phyloP scores from a whole-genome alignment of 2,888 invertebrate genomes.

The Megastigmus dorsalis region DNA sequence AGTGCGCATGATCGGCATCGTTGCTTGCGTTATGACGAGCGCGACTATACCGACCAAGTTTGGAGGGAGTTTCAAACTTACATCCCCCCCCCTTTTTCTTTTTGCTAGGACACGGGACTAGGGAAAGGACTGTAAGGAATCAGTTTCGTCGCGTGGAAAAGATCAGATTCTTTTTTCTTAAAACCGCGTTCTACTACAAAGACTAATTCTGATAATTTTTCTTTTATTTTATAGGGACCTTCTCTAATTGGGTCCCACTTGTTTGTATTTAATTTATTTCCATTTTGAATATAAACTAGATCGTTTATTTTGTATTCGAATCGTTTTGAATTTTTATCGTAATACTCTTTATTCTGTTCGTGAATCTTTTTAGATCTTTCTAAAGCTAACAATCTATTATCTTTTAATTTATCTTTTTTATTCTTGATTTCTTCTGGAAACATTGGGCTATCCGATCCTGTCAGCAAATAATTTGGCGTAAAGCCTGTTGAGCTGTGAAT shows the following conservation, averaged over 20 bases:
- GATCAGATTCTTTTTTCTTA: too few species aligned
- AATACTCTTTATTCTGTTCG: conserved; percentile 53
- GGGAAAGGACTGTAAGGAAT: too few species aligned
- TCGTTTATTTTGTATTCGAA: conserved; percentile 49
- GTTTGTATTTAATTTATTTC: too few species aligned
- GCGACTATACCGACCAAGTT: too few species aligned
- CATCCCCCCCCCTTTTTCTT: too few species aligned
- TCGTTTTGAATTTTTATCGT: conserved; percentile 42
- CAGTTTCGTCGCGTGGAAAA: too few species aligned
- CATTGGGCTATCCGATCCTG: conserved; percentile 53
- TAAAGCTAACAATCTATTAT: conserved; percentile 58
- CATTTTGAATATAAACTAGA: conserved; percentile 54
- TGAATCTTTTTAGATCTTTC: conserved; percentile 54
- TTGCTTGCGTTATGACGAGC: too few species aligned
- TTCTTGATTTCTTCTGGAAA: conserved; percentile 53
- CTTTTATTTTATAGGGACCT: conserved; percentile 52
- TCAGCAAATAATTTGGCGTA: conserved; percentile 58
- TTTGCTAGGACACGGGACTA: too few species aligned
- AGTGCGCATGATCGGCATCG: too few species aligned
- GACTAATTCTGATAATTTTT: conserved; percentile 44
- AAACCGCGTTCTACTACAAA: too few species aligned
- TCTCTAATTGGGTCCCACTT: conserved; percentile 50
- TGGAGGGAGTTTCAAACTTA: too few species aligned
- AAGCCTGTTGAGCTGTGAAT: conserved; percentile 58
- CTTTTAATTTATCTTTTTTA: conserved; percentile 52